Conservation (phyloP, 2,113 vertebrate species). For the Patagioenas fasciata region DNA sequence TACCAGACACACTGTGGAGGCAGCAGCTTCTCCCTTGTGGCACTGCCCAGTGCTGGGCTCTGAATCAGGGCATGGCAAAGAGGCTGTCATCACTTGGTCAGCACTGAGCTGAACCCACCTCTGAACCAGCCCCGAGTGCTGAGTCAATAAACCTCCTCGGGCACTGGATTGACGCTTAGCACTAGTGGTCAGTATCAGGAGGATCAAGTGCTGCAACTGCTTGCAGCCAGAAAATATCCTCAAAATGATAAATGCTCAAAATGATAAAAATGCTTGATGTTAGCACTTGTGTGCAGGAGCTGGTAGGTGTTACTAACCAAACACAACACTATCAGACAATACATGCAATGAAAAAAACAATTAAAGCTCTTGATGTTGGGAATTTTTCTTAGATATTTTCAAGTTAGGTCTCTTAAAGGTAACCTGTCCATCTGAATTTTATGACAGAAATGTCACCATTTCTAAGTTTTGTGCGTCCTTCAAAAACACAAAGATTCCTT, state of each 20-base stretch:
- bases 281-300: not conserved
- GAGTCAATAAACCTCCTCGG: not conserved
- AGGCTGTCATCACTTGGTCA: not conserved
- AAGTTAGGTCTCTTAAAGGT: not conserved
- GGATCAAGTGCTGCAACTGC: not conserved
- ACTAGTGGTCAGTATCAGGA: not conserved
- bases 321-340: not conserved
- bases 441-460: not conserved
- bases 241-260: not conserved
- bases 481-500: not conserved
- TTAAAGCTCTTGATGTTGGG: not conserved
- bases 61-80: not conserved
- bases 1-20: not conserved
- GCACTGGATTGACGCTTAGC: not conserved
- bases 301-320: not conserved
- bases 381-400: not conserved
- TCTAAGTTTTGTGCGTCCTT: not conserved
- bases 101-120: not conserved
- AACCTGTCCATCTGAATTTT: not conserved
- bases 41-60: not conserved
- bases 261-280: not conserved
- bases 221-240: not conserved
- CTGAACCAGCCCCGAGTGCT: not conserved
- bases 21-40: not conserved
- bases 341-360: fast-evolving